phyloP scores from a whole-genome alignment of 2,113 vertebrate genomes.

The Pardalotus punctatus region DNA sequence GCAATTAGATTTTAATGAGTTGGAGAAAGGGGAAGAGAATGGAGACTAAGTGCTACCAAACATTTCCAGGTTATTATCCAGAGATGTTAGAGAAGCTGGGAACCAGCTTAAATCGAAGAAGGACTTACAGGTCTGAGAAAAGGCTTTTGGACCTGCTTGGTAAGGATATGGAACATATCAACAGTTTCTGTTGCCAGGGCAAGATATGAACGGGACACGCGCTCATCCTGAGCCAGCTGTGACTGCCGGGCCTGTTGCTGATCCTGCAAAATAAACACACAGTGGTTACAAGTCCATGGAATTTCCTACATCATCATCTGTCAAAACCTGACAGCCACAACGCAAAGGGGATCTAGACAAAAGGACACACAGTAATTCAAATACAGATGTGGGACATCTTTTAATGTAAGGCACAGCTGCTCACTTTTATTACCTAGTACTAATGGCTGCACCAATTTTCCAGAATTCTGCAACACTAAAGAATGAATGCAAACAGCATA shows the following conservation, averaged over 20 bases:
- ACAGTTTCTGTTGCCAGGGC: slow-evolving; percentile 97
- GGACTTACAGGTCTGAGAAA: slow-evolving; percentile 95
- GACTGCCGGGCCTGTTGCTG: slow-evolving; percentile 97
- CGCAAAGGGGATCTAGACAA: neutral
- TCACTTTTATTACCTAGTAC: neutral
- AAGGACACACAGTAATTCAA: neutral
- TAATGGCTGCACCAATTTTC: neutral
- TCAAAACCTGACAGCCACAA: neutral
- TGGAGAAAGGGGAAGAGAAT: neutral
- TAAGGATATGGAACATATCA: slow-evolving; percentile 99
- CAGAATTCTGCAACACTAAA: neutral
- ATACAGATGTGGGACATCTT: neutral
- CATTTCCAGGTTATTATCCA: neutral
- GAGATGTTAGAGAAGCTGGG: neutral
- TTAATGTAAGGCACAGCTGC: neutral
- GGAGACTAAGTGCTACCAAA: neutral
- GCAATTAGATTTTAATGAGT: neutral
- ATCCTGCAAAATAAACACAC: slow-evolving; percentile 77
- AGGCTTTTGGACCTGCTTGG: slow-evolving; percentile 99
- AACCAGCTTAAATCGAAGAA: neutral
- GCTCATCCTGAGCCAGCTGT: slow-evolving; percentile 95
- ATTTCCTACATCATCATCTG: neutral
- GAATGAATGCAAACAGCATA: neutral
- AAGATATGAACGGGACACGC: slow-evolving; percentile 94
- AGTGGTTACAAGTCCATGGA: neutral